These are phyloP conservation scores for Drosophila kokeensis DNA, from an alignment of 2,888 invertebrate species.

Conservation along the genomic window DNA sequence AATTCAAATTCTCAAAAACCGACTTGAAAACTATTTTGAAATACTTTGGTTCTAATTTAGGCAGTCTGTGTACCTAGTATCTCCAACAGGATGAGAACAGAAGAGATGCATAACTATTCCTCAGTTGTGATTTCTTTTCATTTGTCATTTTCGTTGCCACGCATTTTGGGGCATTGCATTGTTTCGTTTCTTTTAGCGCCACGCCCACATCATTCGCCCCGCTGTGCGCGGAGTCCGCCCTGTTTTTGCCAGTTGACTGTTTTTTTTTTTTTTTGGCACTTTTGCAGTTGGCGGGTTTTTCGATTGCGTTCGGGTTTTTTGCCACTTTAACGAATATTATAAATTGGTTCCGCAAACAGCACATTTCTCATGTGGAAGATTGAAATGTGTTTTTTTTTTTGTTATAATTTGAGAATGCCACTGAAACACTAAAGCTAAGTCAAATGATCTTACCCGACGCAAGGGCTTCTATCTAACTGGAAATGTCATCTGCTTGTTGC, in stretches of 20 bases:
- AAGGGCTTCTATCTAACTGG: background rate
- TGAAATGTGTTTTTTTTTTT: conserved; percentile 67
- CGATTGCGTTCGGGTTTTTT: conserved; percentile 26
- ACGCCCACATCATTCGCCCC: conserved; percentile 38
- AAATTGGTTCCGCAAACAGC: conserved; percentile 79
- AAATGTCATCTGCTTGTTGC: background rate
- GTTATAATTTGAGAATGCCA: conserved; percentile 18
- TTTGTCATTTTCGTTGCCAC: background rate
- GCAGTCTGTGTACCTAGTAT: background rate
- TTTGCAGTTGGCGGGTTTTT: conserved; percentile 22
- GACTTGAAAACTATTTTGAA: background rate
- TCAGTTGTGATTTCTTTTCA: background rate
- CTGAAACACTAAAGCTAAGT: conserved; percentile 7
- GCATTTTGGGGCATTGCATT: conserved; percentile 1
- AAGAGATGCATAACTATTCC: background rate
- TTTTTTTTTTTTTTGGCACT: conserved; percentile 27
- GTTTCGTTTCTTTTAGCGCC: conserved; percentile 1
- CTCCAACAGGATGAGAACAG: background rate
- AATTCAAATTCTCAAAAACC: no score
- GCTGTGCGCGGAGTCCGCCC: conserved; percentile 3
- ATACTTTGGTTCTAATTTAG: background rate
- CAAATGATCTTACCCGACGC: conserved; percentile 1
- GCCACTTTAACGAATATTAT: conserved; percentile 75
- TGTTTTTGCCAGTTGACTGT: conserved; percentile 32
- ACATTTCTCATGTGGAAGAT: conserved; percentile 81